Evolutionary conservation across 2,888 invertebrate species (phyloP), one percentile per base, ranked within the genome.

Genomic region (Ecliptopera silaceata): DNA sequence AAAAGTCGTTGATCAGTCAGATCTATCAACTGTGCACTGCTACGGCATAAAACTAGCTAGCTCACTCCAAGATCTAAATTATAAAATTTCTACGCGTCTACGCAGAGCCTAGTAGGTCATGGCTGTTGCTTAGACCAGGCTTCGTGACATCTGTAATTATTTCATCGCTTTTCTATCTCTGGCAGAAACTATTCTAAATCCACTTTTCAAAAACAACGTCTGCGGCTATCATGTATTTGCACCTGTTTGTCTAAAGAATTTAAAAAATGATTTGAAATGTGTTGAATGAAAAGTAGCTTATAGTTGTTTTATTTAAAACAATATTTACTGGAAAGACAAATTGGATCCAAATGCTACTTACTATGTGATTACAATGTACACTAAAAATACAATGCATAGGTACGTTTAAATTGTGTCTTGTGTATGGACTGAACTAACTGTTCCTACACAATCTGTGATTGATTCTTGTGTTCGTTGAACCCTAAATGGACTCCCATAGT

Each of bases 391-490:
- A 15, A 13, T 26, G 4, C 11, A 47, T 10, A 44, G 6, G 38
- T 39, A 46, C 18, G n/a, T 18, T 45, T 13, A 12, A 22, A n/a
- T 3, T 42, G 10, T 39, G 26, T 32, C 22, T 42, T 57, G n/a
- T 34, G 34, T 42, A 50, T 50, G 46, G 31, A 51, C 29, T 54
- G 41, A 43, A 26, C 42, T 50, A 59, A 54, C 59, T 54, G 59
- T 50, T 42, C 3, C 17, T 26, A 22, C 22, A 54, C 42, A 29
- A 43, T 45, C 54, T 68, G 71, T 67, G 71, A 69, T 69, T 67
- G 75, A 76, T 77, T 70, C 71, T 65, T 61, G 71, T 81, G 80
- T 77, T 77, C 82, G 72, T 75, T 84, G 83, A 84, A 83, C 82
- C 81, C 72, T 74, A 69, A 76, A 75, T 69, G 68, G 65, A 65